These are phyloP conservation scores for Cecropterus lyciades DNA, from an alignment of 1,140 invertebrate genomes.

Conservation along the genomic window DNA sequence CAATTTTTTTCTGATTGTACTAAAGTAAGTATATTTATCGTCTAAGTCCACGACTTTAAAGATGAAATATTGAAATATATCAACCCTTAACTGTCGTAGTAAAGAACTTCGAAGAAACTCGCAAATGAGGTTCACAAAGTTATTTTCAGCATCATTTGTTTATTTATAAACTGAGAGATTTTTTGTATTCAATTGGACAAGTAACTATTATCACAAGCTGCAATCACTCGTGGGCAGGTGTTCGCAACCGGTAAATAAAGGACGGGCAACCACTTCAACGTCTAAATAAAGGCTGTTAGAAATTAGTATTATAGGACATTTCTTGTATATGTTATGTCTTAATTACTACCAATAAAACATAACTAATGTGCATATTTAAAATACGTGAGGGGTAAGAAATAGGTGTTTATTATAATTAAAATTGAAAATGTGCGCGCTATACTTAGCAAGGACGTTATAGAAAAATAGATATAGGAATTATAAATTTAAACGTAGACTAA, in stretches of 20 bases:
- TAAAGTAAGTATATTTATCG: too few relatives aligned
- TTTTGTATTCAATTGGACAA: conserved; percentile 1
- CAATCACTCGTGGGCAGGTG: conserved; percentile 26
- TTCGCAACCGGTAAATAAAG: conserved; percentile 22
- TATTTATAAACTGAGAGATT: not conserved
- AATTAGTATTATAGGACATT: conserved; percentile 3
- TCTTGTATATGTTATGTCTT: not conserved
- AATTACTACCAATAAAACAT: not conserved
- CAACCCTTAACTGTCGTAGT: too few relatives aligned
- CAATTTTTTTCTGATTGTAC: too few relatives aligned
- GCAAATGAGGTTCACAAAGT: not conserved
- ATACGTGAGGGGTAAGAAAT: not conserved
- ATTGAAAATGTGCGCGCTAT: not conserved
- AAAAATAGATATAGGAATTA: not conserved
- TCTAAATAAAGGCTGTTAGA: conserved; percentile 22
- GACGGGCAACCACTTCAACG: conserved; percentile 14
- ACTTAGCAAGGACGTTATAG: not conserved
- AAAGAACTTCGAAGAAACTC: not conserved
- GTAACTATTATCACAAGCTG: conserved; percentile 4
- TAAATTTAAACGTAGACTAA: not conserved
- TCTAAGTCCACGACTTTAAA: too few relatives aligned
- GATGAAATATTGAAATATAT: too few relatives aligned
- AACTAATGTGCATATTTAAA: not conserved
- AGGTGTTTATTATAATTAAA: not conserved
- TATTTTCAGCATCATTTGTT: not conserved